Evolutionary conservation across 2,888 invertebrate species (phyloP), one percentile per base, ranked within the genome.

Genomic region (Leptopilina syphax): DNA sequence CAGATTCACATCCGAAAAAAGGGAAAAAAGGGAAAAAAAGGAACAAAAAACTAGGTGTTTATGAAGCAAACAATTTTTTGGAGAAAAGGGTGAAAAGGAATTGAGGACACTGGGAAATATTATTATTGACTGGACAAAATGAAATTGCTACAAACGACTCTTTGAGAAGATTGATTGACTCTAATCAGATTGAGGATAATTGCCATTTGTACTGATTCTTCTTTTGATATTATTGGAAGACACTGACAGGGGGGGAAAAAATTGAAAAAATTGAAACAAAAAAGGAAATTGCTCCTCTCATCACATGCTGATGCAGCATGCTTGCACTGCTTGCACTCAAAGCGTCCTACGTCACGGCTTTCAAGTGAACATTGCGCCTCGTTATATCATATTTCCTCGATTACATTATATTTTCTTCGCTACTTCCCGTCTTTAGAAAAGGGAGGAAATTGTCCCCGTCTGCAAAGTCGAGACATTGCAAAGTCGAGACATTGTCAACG

Each of bases 221-320:
- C 47, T 73, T 70, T 60, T 24, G 24, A 66, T 41, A 65, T 50
- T 10, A 24, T 1, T 34, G 34, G 34, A 13, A 76, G 41, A 27
- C 34, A 18, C 18, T 27, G 27, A 67, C 41, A 67, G 67, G 70
- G 10, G 10, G 24, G 63, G 60, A 60, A 57, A 27, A 50, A 65
- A 77, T 76, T 65, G 81, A 78, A 80, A 78, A 47, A n/a, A 78
- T 78, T 81, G 66, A 47, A 66, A 67, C 44, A 60, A 80, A 79
- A 47, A 79, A 77, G 63, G 63, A 84, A 83, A 80, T 54, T 70
- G 82, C 83, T 81, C 84, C 83, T 81, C 84, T 85, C 82, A 83
- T 84, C 80, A 82, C 83, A 65, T 83, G 85, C 85, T 85, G 85
- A 85, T 81, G 80, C 84, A 85, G 70, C 70, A 67, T 44, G 50